These are phyloP conservation scores for Herminia tarsipennalis DNA, from an alignment of 2,888 invertebrate species.

Conservation along the genomic window DNA sequence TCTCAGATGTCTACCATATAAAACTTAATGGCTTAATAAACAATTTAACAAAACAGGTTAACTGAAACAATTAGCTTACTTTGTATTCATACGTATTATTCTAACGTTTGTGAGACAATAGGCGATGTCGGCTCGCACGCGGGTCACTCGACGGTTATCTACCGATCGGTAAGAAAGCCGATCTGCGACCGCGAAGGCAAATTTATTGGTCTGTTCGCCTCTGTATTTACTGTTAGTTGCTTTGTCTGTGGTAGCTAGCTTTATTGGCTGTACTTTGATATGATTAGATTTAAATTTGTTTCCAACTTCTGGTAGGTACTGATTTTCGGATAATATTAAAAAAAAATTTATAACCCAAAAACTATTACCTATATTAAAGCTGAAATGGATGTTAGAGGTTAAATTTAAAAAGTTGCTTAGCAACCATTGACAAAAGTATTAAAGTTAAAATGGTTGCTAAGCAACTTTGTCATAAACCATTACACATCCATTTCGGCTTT, in stretches of 20 bases:
- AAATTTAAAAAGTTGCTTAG: too few relatives aligned
- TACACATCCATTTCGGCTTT: too few relatives aligned
- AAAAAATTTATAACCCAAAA: too few relatives aligned
- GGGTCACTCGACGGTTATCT: slow-evolving; percentile 79
- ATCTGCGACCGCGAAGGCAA: slow-evolving; percentile 69
- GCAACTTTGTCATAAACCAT: too few relatives aligned
- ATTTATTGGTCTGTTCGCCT: slow-evolving; percentile 72
- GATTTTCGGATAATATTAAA: too few relatives aligned
- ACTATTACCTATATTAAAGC: too few relatives aligned
- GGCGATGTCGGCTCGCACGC: slow-evolving; percentile 67
- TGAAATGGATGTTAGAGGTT: too few relatives aligned
- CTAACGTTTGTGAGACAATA: slow-evolving; percentile 69
- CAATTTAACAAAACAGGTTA: slow-evolving; percentile 15
- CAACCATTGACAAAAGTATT: too few relatives aligned
- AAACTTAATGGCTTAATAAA: too few relatives aligned
- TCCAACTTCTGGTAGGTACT: neutral
- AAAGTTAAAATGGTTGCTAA: too few relatives aligned
- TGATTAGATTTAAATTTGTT: slow-evolving; percentile 3
- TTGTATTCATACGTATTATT: slow-evolving; percentile 32
- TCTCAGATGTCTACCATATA: neutral
- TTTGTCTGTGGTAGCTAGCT: neutral
- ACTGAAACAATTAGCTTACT: slow-evolving; percentile 36
- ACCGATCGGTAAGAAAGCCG: slow-evolving; percentile 72
- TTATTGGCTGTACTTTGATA: slow-evolving; percentile 6
- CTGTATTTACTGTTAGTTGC: slow-evolving; percentile 61